phyloP scores from a whole-genome alignment of 2,113 vertebrate species.

The Sakesphorus luctuosus region DNA sequence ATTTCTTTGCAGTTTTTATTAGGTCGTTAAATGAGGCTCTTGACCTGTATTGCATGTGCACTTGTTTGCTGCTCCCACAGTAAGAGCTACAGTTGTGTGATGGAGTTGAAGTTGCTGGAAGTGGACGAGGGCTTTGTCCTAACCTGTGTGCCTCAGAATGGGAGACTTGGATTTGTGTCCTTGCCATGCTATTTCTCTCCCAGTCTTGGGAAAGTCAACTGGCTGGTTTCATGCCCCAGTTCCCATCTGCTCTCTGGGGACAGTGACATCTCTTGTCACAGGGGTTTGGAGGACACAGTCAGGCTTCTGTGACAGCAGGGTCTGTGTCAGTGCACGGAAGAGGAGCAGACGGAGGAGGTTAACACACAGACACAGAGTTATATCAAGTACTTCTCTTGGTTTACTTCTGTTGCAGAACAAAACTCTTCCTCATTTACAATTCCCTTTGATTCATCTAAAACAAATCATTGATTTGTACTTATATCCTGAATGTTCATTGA shows the following conservation, averaged over 20 bases:
- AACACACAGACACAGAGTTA: neutral
- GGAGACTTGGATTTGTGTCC: neutral
- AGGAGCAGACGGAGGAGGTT: neutral
- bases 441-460: conserved; percentile 52
- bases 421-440: neutral
- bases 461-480: conserved; percentile 57
- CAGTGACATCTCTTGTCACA: neutral
- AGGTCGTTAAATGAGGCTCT: neutral
- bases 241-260: neutral
- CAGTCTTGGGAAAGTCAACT: neutral
- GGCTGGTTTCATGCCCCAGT: neutral
- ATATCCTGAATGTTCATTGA: conserved; percentile 42
- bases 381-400: neutral
- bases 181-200: neutral
- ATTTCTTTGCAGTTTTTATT: neutral
- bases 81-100: neutral
- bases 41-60: neutral
- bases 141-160: neutral
- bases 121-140: neutral
- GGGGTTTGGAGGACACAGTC: neutral
- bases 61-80: neutral
- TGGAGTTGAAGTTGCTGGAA: neutral
- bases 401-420: conserved; percentile 10
- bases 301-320: neutral
- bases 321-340: accelerated